A percentile compares a stretch with the other conserved stretches of the same genome.
Conservation (phyloP, 2,113 vertebrate genomes). For the Indicator indicator region DNA sequence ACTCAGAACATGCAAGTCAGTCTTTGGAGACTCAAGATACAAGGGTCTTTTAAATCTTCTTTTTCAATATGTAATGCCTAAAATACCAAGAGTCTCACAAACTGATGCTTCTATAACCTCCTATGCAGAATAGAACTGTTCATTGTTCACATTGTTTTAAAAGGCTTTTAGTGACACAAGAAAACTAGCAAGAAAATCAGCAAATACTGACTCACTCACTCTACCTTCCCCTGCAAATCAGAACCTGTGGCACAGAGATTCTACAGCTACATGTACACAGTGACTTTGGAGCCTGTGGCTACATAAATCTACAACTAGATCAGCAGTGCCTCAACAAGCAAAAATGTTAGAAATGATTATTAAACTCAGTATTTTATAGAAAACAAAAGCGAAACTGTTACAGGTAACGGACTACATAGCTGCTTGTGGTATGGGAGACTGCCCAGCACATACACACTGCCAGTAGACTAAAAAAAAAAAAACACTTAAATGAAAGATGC, state of each 20-base stretch:
- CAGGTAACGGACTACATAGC: background rate
- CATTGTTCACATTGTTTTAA: background rate
- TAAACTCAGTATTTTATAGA: conserved; percentile 12
- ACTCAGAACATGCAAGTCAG: background rate
- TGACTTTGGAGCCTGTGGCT: background rate
- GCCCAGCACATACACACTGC: background rate
- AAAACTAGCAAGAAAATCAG: background rate
- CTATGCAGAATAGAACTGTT: background rate
- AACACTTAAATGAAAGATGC: background rate
- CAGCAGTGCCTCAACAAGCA: background rate
- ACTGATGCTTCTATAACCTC: background rate
- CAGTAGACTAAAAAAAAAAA: conserved; percentile 19
- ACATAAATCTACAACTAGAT: background rate
- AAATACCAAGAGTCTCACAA: background rate
- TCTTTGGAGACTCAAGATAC: background rate
- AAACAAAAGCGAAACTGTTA: background rate
- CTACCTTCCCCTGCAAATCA: background rate
- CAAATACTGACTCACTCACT: background rate
- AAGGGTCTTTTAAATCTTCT: background rate
- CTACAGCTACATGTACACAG: background rate
- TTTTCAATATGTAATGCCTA: background rate
- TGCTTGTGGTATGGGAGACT: background rate
- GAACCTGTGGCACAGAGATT: background rate
- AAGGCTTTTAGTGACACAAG: background rate
- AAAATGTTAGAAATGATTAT: background rate